Percentiles rank a stretch among this genome's conserved stretches.
phyloP scores from a whole-genome alignment of 2,113 vertebrate species.

The Lampris megalopsis region DNA sequence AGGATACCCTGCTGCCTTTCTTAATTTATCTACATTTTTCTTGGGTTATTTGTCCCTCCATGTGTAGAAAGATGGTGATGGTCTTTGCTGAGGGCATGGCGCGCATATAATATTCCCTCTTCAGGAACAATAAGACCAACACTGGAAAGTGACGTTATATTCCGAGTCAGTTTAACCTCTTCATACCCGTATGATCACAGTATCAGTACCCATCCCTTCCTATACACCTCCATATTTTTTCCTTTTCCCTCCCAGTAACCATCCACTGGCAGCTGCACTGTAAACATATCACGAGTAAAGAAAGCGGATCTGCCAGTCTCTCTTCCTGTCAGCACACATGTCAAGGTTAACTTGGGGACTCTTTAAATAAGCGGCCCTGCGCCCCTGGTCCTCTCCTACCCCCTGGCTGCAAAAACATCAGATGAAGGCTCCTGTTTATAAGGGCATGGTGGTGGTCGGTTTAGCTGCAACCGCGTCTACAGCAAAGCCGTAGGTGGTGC shows the following conservation, averaged over 20 bases:
- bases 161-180: no score
- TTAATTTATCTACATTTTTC: no score
- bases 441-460: constrained; percentile 45
- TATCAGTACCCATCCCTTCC: constrained; percentile 5
- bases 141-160: no score
- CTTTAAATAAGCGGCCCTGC: constrained; percentile 78
- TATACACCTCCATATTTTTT: background rate
- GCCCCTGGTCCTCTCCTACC: constrained; percentile 53
- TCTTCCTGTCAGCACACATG: constrained; percentile 83
- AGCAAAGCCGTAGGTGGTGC: background rate
- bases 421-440: constrained; percentile 72
- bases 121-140: no score
- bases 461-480: constrained; percentile 25
- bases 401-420: constrained; percentile 63
- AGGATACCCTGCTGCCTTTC: no score
- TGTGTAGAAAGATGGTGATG: no score
- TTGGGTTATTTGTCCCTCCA: no score
- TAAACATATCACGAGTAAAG: constrained; percentile 76
- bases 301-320: constrained; percentile 78
- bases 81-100: no score
- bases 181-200: background rate
- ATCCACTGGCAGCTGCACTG: constrained; percentile 77
- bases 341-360: constrained; percentile 84
- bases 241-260: constrained; percentile 25
- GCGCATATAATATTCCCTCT: no score